A percentile compares a stretch with the other conserved stretches of the same genome.
Conservation (phyloP, 2,797 vertebrate genomes). For the Pterois miles region DNA sequence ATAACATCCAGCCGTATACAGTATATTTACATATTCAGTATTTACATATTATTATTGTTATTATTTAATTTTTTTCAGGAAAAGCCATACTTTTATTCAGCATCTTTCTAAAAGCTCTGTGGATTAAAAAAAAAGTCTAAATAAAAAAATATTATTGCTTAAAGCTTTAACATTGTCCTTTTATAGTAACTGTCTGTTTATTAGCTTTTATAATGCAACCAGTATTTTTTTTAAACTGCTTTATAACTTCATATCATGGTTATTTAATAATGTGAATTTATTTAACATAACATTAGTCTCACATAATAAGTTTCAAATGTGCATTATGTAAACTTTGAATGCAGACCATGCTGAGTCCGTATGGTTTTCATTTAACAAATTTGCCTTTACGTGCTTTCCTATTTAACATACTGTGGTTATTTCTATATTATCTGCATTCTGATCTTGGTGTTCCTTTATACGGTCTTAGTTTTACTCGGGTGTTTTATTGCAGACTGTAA, state of each 20-base stretch:
- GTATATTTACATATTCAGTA: too few species aligned
- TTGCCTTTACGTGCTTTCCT: slow-evolving; percentile 22
- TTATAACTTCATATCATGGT: not conserved
- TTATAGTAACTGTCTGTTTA: not conserved
- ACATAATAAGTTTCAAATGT: not conserved
- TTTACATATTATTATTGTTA: too few species aligned
- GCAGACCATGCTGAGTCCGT: not conserved
- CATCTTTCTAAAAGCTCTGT: too few species aligned
- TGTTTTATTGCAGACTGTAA: slow-evolving; percentile 47
- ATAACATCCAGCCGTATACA: too few species aligned
- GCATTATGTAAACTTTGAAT: not conserved
- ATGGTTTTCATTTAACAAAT: slow-evolving; percentile 26
- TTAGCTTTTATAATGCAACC: not conserved
- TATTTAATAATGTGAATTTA: not conserved
- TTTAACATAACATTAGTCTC: not conserved
- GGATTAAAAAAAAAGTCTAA: too few species aligned
- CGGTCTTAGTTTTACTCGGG: slow-evolving; percentile 16
- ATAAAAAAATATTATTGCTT: not conserved
- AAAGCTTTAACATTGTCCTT: not conserved
- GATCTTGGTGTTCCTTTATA: slow-evolving; percentile 27
- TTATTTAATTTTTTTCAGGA: too few species aligned
- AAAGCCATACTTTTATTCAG: too few species aligned
- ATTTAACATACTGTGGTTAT: slow-evolving; percentile 23
- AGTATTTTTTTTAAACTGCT: not conserved
- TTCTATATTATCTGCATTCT: slow-evolving; percentile 41